A percentile compares a stretch with the other conserved stretches of the same genome.
Evolutionary conservation across 2,113 vertebrate genomes (phyloP).

Genomic region (Procavia capensis): DNA sequence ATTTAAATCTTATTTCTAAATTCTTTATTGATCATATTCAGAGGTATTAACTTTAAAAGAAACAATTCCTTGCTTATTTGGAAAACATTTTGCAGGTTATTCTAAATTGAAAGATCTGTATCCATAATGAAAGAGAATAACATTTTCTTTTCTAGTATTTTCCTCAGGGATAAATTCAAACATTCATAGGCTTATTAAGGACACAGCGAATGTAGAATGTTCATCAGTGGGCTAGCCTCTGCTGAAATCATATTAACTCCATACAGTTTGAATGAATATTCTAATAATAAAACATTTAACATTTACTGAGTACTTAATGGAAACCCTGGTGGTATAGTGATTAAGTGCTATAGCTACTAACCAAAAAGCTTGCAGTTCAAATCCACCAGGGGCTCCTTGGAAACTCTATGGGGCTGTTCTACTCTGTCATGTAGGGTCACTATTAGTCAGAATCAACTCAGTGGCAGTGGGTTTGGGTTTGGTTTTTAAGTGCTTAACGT

Average conservation of each 20-base stretch:
- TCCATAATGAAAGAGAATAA: not conserved
- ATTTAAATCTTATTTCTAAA: conserved; percentile 45
- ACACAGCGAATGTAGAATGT: not conserved
- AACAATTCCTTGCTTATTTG: conserved; percentile 1
- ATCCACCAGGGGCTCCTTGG: too few species aligned
- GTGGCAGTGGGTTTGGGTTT: too few species aligned
- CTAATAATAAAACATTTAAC: not conserved
- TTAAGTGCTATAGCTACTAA: too few species aligned
- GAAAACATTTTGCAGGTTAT: not conserved
- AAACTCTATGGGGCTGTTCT: too few species aligned
- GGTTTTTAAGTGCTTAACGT: not conserved
- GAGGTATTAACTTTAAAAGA: conserved; percentile 6
- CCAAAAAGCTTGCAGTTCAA: too few species aligned
- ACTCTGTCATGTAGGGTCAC: too few species aligned
- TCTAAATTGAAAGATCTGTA: not conserved
- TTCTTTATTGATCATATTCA: not conserved
- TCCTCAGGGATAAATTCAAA: not conserved
- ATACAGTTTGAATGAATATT: not conserved
- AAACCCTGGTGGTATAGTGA: too few species aligned
- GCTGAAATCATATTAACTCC: not conserved
- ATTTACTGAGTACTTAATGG: conserved; percentile 1
- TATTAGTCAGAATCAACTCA: too few species aligned
- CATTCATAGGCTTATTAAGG: not conserved
- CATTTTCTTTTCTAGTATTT: not conserved
- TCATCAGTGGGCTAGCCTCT: not conserved